Conservation (phyloP, 2,888 invertebrate species). For the Ramazzottius varieornatus region DNA sequence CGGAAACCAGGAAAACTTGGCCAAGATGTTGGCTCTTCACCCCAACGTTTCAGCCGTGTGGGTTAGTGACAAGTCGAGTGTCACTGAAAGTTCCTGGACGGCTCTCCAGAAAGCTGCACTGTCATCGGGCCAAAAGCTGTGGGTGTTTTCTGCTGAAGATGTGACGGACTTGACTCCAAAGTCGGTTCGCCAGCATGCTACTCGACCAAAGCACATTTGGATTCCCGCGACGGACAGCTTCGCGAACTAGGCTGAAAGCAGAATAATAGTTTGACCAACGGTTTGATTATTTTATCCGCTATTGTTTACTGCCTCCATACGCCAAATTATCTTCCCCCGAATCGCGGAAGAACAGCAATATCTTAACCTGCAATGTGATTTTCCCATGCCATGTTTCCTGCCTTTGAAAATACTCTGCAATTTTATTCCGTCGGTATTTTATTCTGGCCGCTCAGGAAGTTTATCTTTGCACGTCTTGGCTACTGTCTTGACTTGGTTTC, state of each 20-base stretch:
- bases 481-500: too few species aligned
- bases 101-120: background rate
- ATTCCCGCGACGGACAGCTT: background rate
- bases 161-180: background rate
- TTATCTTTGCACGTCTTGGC: too few species aligned
- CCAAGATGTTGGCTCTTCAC: slow-evolving; percentile 19
- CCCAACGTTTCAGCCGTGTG: slow-evolving; percentile 20
- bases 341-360: too few species aligned
- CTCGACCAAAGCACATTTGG: background rate
- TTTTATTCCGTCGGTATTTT: too few species aligned
- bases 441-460: too few species aligned
- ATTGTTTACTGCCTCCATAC: too few species aligned
- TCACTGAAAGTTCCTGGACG: background rate
- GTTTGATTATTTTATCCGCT: too few species aligned
- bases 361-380: too few species aligned
- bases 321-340: too few species aligned
- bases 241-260: background rate
- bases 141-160: background rate
- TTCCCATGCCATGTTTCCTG: too few species aligned
- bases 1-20: slow-evolving; percentile 19
- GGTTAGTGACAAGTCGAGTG: background rate
- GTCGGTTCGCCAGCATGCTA: background rate
- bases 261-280: too few species aligned
- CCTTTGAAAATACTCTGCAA: too few species aligned
- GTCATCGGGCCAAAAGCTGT: background rate